Conservation (phyloP, 1,140 invertebrate species). For the Apis cerana region DNA sequence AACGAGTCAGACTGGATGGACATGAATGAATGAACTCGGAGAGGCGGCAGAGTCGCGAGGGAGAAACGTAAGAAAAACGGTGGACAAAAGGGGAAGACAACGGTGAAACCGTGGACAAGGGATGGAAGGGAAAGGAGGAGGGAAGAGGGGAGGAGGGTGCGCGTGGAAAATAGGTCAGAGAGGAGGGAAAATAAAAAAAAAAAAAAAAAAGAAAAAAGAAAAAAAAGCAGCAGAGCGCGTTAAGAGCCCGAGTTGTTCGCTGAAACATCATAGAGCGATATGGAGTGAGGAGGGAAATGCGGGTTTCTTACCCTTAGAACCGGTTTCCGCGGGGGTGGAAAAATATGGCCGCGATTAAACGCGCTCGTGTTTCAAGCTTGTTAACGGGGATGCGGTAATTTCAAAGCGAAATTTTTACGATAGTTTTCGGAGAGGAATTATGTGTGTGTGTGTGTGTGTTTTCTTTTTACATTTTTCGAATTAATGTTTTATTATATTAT, state of each 20-base stretch:
- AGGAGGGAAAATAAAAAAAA: background rate
- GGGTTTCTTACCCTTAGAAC: background rate
- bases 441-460: background rate
- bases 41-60: conserved; percentile 5
- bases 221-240: conserved; percentile 1
- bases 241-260: conserved; percentile 27
- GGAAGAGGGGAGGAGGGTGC: background rate
- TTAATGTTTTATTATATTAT: no score
- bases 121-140: background rate
- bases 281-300: background rate
- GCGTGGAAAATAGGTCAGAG: conserved; percentile 26
- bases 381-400: background rate
- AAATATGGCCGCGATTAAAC: conserved; percentile 3
- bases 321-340: no score
- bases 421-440: rapidly evolving
- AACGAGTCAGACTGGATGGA: conserved; percentile 58
- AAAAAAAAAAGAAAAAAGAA: background rate
- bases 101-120: background rate
- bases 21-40: conserved; percentile 62
- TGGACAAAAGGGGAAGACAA: conserved; percentile 40
- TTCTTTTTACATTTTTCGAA: no score
- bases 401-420: background rate
- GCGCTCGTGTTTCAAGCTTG: background rate
- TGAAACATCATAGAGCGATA: conserved; percentile 22
- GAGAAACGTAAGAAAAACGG: conserved; percentile 37